Evolutionary conservation across 2,113 vertebrate species (phyloP), one percentile per base, ranked within the genome.

Genomic region (Pollimyrus isidori): DNA sequence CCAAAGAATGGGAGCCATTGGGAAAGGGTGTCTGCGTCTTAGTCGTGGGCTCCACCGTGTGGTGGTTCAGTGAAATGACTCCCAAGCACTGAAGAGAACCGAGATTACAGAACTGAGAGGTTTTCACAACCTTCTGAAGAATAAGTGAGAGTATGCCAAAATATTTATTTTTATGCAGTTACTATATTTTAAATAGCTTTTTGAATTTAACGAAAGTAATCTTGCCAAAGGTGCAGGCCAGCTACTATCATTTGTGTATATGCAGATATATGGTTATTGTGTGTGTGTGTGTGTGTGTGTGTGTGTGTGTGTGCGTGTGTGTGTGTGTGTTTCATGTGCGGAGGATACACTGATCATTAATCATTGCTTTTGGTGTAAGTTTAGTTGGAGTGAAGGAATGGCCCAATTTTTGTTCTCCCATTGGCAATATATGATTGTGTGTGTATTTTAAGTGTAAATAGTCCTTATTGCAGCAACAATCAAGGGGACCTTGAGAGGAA

Each of bases 141-240:
- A 90, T 85, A 88, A 88, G 90, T 95, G 93, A 97, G 30, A 50
- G 94, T 94, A 98, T 98, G 98, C 97, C 98, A 99, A 99, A 99
- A 99, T 98, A 97, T 99, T 99, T 99, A 99, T 99, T 99, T 99
- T 99, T 99, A 99, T 99, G 98, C 97, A 97, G 97, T 97, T 97
- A 98, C 96, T 98, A 97, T 99, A 99, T 99, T 99, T 99, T 99
- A 98, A 98, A 98, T 98, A 98, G 97, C 97, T 97, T 96, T 80
- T 97, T 96, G 95, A 95, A 97, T 97, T 95, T 97, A 97, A 97
- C 95, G 17, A 98, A 98, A 97, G 97, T 98, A 97, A 98, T 99
- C 96, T 97, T 98, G 97, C 98, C 98, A 99, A 99, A 98, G 97
- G 97, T 97, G 97, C 96, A 94, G 95, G 94, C 95, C 23, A 58